Evolutionary conservation across 2,113 vertebrate genomes (phyloP).

Genomic region (Neoarius graeffei): DNA sequence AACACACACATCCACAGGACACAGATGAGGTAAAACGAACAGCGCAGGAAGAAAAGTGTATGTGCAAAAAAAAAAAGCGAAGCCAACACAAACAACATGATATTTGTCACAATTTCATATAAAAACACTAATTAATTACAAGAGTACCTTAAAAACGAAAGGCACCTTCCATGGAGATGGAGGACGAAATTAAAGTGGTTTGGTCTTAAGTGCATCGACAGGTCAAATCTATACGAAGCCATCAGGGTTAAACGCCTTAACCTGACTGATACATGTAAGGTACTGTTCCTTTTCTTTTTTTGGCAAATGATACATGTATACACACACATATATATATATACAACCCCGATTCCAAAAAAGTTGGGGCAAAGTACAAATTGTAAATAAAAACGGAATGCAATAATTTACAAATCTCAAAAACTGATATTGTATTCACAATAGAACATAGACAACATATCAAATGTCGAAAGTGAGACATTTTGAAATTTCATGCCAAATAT

Average conservation of each 20-base stretch:
- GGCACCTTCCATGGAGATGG: constrained; percentile 48
- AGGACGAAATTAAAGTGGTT: constrained; percentile 45
- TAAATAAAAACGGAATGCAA: too few species aligned
- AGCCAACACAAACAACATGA: constrained; percentile 30
- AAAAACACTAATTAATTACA: constrained; percentile 35
- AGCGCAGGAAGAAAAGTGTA: constrained; percentile 5
- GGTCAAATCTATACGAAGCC: constrained; percentile 36
- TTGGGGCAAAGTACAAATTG: too few species aligned
- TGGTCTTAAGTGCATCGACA: constrained; percentile 52
- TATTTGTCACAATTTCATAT: not conserved
- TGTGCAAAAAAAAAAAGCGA: constrained; percentile 16
- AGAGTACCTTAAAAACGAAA: constrained; percentile 54
- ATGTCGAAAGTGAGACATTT: too few species aligned
- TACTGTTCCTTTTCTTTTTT: not conserved
- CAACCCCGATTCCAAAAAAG: too few species aligned
- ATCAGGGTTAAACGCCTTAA: constrained; percentile 31
- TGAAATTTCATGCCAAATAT: too few species aligned
- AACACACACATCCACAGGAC: constrained; percentile 33
- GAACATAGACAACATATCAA: too few species aligned
- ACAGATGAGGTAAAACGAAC: constrained; percentile 45
- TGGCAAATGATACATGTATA: constrained; percentile 5
- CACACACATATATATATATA: too few species aligned
- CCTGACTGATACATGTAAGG: constrained; percentile 36
- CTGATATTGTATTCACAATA: too few species aligned
- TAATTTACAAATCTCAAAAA: too few species aligned